Base-by-base conservation (phyloP, 2,113 vertebrate species). In the Abramis brama region DNA sequence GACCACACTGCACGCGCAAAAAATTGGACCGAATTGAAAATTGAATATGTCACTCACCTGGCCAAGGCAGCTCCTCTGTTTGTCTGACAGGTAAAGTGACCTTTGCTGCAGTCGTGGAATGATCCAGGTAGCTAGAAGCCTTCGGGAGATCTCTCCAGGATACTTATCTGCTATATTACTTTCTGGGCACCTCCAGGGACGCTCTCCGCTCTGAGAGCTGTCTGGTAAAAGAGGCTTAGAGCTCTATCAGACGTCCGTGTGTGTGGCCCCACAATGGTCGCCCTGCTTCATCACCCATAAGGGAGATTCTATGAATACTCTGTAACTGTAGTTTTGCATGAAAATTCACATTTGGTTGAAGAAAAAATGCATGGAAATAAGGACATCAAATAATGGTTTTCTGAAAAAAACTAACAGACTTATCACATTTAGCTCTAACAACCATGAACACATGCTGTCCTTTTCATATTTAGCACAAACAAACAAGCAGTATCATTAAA, bases 21-120 rank as follows among this genome's bases (percentile, higher is more conserved):
- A 86, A 64, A 84, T 62, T 74, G 64, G 43, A 79, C 11, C 30
- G n/a, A 50, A 83, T 59, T 83, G 45, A 71, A 86, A 88, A 88
- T 82, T 78, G 84, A 88, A 88, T 74, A 57, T 88, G 87, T 76
- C 87, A 88, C 55, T 88, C 84, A 88, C 47, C 27, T 64, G 68
- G 59, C 75, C 50, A 23, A 45, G 68, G 9, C 84, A 62, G 17
- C 47, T 66, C n/a, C 43, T 83, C 74, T 75, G 43, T 79, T 66
- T 82, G 60, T 75, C 81, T 84, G 81, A 80, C 66, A 66, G 81
- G 57, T 80, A 79, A 80, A 80, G 33, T 84, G 85, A 80, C 68
- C 39, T 84, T 55, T 47, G 33, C 78, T 68, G 47, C 62, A 19
- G 80, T 66, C 36, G 12, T 23, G 47, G 64, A 76, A 66, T 68